These are phyloP conservation scores for Drosophila subpulchrella DNA, from an alignment of 1,140 invertebrate species.

Conservation along the genomic window DNA sequence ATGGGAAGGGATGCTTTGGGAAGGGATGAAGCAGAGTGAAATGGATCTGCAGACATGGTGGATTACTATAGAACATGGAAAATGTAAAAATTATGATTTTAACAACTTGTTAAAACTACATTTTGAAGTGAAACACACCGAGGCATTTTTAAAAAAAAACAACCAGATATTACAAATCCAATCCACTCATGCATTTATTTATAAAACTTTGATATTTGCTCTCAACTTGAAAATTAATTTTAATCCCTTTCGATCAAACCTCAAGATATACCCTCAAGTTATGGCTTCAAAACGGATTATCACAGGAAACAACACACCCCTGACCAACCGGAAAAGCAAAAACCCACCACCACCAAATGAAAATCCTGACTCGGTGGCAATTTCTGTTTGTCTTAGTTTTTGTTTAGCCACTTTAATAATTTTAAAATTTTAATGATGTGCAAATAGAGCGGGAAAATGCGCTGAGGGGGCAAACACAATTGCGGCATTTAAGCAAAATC, in stretches of 20 bases:
- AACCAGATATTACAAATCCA: not conserved
- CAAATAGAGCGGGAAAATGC: constrained; percentile 54
- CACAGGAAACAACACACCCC: constrained; percentile 1
- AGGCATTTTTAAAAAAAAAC: not conserved
- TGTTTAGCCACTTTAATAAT: constrained; percentile 75
- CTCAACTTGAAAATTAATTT: not conserved
- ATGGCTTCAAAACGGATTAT: not conserved
- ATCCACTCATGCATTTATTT: too few species aligned
- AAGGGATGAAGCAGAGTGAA: not conserved
- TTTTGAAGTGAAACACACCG: too few species aligned
- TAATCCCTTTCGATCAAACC: not conserved
- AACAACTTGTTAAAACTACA: too few species aligned
- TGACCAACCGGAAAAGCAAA: not conserved
- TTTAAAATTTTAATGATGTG: constrained; percentile 83
- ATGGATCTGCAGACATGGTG: not conserved
- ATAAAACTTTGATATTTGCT: not conserved
- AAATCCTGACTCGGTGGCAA: constrained; percentile 2
- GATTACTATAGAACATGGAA: too few species aligned
- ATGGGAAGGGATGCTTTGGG: not conserved
- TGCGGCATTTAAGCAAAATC: constrained; percentile 71
- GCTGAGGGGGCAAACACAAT: constrained; percentile 42
- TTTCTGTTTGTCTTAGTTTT: constrained; percentile 71
- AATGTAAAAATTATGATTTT: too few species aligned
- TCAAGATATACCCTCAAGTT: constrained; percentile 13
- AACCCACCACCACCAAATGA: not conserved